These are phyloP conservation scores for Strix uralensis DNA, from an alignment of 2,113 vertebrate species.

Conservation along the genomic window DNA sequence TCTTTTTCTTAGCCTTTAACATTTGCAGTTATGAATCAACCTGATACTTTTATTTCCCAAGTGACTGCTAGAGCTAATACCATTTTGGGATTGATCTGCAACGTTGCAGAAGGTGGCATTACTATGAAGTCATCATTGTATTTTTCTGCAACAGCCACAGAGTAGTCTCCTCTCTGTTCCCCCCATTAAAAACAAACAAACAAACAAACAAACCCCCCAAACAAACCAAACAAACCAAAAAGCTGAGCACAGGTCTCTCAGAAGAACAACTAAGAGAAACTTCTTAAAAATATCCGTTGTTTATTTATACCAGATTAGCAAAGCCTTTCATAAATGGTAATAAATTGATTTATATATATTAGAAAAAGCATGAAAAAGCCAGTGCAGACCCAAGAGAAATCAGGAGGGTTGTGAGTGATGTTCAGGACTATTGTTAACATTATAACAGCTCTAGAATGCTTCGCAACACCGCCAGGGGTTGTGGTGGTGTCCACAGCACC, in stretches of 20 bases:
- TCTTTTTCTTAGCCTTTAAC: background rate
- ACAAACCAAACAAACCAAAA: background rate
- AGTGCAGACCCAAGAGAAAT: background rate
- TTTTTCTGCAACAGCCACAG: background rate
- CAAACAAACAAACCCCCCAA: background rate
- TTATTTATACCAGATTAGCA: background rate
- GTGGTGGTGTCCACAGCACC: background rate
- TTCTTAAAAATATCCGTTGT: background rate
- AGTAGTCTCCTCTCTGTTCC: background rate
- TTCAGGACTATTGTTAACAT: background rate
- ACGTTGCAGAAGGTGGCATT: background rate
- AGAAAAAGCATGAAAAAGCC: background rate
- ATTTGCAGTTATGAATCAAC: background rate
- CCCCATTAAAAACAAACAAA: background rate
- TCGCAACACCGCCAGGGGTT: background rate
- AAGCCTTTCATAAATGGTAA: background rate
- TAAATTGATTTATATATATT: background rate
- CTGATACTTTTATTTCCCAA: slow-evolving; percentile 5
- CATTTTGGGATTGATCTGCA: background rate
- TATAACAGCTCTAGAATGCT: background rate
- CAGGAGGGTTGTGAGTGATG: background rate
- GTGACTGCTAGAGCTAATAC: background rate
- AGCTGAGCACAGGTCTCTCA: background rate
- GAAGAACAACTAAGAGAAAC: background rate
- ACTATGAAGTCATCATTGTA: background rate